Base-by-base conservation (phyloP, 2,888 invertebrate species). In the Lucinisca nassula region DNA sequence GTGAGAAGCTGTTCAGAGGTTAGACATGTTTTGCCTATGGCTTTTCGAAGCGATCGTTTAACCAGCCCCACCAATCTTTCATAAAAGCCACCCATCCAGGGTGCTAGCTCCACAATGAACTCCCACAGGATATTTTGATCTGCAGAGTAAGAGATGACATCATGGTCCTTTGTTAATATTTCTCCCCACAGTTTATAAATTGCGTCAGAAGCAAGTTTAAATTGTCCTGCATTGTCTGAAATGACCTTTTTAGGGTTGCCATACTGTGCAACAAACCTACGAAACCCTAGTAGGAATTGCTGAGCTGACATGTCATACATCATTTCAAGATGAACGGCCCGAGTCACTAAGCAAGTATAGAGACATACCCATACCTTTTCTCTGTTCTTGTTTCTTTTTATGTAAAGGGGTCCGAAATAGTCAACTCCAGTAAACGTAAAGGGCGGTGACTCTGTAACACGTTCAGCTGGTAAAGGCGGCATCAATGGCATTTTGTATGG, bases 31-130 rank as follows among this genome's bases (percentile, higher is more conserved):
- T 45, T 67, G 14, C 82, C 85, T 45, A 85, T 45, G 1, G 82
- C 21, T 51, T 85, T 82, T 45, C 82, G 32, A 12, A 85, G 35
- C 12, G 55, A 8, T 30, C 78, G 24, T 61, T 85, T 85, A 0
- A 85, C 85, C 1, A 85, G 49, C 3, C 79, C 85, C 8, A 85
- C 74, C 24, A 85, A 32, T 61, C 81, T 27, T 73, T 85, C 81
- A 40, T 85, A 77, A 58, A 77, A n/a, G n/a, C n/a, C n/a, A n/a
- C n/a, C n/a, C n/a, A n/a, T n/a, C n/a, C n/a, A n/a, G n/a, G n/a
- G n/a, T n/a, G n/a, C n/a, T n/a, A n/a, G n/a, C n/a, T n/a, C n/a
- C n/a, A n/a, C n/a, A n/a, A n/a, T n/a, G n/a, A n/a, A n/a, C n/a
- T n/a, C n/a, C n/a, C n/a, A n/a, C n/a, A n/a, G n/a, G n/a, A n/a